Conservation (phyloP, 2,888 invertebrate species). For the Papilio gigon region DNA sequence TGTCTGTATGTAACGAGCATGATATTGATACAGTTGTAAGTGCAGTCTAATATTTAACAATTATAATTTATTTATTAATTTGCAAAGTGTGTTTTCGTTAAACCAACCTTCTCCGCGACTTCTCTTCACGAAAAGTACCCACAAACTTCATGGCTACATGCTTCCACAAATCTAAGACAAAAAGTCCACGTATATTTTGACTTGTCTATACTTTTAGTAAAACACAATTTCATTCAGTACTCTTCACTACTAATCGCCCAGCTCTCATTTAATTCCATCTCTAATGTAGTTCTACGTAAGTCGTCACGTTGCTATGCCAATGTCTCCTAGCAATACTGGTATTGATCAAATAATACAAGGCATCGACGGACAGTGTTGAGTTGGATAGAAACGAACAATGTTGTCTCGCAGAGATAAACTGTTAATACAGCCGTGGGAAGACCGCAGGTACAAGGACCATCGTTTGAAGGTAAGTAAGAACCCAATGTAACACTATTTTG, state of each 20-base stretch:
- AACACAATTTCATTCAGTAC: too few species aligned
- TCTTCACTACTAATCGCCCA: too few species aligned
- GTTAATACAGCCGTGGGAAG: conserved; percentile 87
- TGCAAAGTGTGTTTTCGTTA: conserved; percentile 60
- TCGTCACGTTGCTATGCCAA: not conserved
- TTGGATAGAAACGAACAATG: conserved; percentile 68
- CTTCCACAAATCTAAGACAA: too few species aligned
- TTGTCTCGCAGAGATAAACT: conserved; percentile 87
- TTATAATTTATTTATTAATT: conserved; percentile 83
- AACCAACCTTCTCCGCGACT: not conserved
- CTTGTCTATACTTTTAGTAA: too few species aligned
- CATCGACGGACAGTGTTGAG: not conserved
- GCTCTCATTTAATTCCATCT: too few species aligned
- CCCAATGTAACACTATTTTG: too few species aligned
- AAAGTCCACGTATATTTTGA: too few species aligned
- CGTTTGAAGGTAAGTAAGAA: conserved; percentile 83
- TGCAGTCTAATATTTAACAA: conserved; percentile 80
- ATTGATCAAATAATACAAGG: conserved; percentile 41
- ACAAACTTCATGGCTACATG: too few species aligned
- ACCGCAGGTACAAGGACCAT: conserved; percentile 86
- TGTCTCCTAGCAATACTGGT: conserved; percentile 35
- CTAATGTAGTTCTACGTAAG: too few species aligned
- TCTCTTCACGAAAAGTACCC: not conserved
- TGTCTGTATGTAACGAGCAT: conserved; percentile 74
- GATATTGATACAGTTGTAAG: conserved; percentile 72